Evolutionary conservation across 2,113 vertebrate genomes (phyloP).

Genomic region (Mormyrus lacerda): DNA sequence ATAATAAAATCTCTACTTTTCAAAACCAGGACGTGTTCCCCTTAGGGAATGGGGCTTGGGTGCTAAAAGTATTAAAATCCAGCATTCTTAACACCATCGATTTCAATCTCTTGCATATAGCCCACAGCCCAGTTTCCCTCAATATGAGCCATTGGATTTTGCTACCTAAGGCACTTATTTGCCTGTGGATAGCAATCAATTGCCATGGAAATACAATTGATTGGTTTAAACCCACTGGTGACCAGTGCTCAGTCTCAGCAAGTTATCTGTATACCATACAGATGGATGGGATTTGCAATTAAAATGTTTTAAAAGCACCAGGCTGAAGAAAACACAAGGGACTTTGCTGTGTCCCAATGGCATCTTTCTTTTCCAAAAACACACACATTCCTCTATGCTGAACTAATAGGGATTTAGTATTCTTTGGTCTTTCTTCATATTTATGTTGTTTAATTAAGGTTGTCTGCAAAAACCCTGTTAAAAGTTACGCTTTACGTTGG

Average conservation of each 20-base stretch:
- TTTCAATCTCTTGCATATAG: not conserved
- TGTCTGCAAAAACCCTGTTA: not conserved
- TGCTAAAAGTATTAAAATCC: not conserved
- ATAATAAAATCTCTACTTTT: slow-evolving; percentile 2
- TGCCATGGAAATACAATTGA: not conserved
- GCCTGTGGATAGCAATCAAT: not conserved
- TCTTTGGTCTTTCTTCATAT: not conserved
- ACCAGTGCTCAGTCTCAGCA: not conserved
- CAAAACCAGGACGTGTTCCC: not conserved
- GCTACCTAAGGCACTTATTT: not conserved
- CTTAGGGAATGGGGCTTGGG: not conserved
- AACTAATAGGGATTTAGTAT: not conserved
- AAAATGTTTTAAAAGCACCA: not conserved
- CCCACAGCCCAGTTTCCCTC: not conserved
- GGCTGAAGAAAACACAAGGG: not conserved
- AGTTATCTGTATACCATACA: not conserved
- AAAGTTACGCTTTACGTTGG: not conserved
- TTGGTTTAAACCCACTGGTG: not conserved
- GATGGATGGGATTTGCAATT: not conserved
- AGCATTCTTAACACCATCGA: not conserved
- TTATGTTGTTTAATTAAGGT: not conserved
- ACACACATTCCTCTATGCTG: not conserved
- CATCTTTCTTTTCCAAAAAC: not conserved
- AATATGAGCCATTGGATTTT: not conserved
- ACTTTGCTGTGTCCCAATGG: not conserved